Evolutionary conservation across 1,140 invertebrate genomes (phyloP), one percentile per base, ranked within the genome.

Genomic region (Caenorhabditis briggsae): DNA sequence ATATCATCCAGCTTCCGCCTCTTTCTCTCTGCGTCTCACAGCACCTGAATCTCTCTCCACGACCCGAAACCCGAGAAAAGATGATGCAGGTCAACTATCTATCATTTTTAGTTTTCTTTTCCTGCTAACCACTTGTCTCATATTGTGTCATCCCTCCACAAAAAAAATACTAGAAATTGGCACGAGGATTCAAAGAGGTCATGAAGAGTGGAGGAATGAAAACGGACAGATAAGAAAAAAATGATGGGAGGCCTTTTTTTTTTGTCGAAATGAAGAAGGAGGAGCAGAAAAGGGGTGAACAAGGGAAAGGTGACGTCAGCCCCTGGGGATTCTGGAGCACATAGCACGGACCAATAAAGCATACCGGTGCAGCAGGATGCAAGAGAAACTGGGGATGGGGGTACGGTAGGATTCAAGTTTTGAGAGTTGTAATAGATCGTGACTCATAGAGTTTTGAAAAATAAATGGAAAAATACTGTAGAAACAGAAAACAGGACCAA

Each of bases 21-120:
- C 18, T n/a, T 46, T 46, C 9, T 25, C 8, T 78, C 70, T 78
- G 70, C 46, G 70, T 78, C 70, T 78, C 70, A 2, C 23, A 23
- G 20, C 59, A 78, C 70, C 70, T 78, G n/a, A 50, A 78, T 78
- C 70, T 20, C 70, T 70, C 11, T 23, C 12, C 8, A n/a, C 43
- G 46, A 78, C 70, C 46, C 46, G 70, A 78, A 78, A 78, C 70
- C 70, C 70, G 70, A 78, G 70, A 78, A 61, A 25, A 20, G 64
- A 46, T 33, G 16, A 23, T 46, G 43, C 70, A 78, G 70, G 70
- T 78, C 70, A 78, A 50, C 43, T 53, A 78, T 78, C 43, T 9
- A 78, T 53, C 46, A 78, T 50, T 78, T 78, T 50, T 50, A n/a
- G 5, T 78, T 50, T 18, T 53, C 46, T 78, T 70, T 70, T 33